These are phyloP conservation scores for Anguilla pacifica DNA, from an alignment of 2,797 vertebrate species.

Conservation along the genomic window DNA sequence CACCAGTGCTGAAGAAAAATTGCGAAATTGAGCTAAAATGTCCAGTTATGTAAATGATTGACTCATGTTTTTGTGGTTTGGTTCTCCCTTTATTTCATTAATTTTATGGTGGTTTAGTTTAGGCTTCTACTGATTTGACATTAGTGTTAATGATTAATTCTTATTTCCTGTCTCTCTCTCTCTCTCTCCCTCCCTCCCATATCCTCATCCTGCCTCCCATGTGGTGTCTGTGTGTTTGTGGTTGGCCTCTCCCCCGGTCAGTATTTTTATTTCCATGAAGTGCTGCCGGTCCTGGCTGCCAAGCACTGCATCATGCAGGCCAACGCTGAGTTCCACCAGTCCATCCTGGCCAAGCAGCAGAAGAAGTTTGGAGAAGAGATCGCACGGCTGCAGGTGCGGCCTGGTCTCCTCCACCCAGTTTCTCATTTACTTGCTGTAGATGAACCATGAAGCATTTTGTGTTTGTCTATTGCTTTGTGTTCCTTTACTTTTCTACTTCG, in stretches of 20 bases:
- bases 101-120: background rate
- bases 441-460: background rate
- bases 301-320: constrained; percentile 99
- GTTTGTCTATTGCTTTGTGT: background rate
- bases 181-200: constrained; percentile 19
- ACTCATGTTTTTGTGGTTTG: background rate
- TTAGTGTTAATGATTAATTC: constrained; percentile 68
- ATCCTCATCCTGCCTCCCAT: constrained; percentile 78
- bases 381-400: constrained; percentile 86
- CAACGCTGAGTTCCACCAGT: constrained; percentile 92
- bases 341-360: constrained; percentile 90
- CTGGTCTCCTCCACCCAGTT: background rate
- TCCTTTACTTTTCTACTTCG: background rate
- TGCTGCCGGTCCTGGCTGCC: constrained; percentile 93
- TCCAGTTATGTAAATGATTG: background rate
- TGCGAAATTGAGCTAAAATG: no score
- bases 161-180: constrained; percentile 61
- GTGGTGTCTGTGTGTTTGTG: constrained; percentile 79
- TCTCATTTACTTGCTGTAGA: background rate
- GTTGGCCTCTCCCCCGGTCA: constrained; percentile 94
- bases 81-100: background rate
- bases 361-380: constrained; percentile 98
- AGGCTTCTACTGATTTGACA: constrained; percentile 62
- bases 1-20: background rate
- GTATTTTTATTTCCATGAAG: constrained; percentile 99